Evolutionary conservation across 2,797 vertebrate species (phyloP), one percentile per base, ranked within the genome.

Genomic region (Gephyroberyx darwinii): DNA sequence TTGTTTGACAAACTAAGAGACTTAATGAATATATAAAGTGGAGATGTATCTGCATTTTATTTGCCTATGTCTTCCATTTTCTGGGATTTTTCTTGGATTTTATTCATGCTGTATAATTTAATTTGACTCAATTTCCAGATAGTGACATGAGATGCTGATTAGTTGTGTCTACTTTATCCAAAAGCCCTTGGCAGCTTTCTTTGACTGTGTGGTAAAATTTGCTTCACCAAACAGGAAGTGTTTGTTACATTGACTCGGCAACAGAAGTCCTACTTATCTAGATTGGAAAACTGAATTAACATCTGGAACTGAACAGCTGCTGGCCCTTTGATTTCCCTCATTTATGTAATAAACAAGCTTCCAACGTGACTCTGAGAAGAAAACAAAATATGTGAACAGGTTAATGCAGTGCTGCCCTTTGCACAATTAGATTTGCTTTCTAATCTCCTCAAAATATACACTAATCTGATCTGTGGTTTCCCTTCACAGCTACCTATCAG

Each of bases 291-390:
- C n/a, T 53, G 35, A 68, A 80, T 57, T 60, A 78, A 68, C 82
- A 82, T 60, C 78, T 75, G 73, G 61, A 75, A 52, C 22, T 54
- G 50, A 72, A 55, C 79, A 77, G 74, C 74, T 72, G 65, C 56
- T 69, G 37, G 6, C 53, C 33, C 54, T 63, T 69, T 66, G 63
- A 74, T 26, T 47, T 31, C 10, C 48, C 50, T 64, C 10, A 19
- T 54, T 81, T 73, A 55, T 74, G 30, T 72, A 71, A 81, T 66
- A 52, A 50, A 45, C 19, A 59, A 39, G 16, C 72, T 74, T 35
- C 22, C 43, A 59, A 35, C 39, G 22, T 61, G 51, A 67, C 0
- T 5, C 39, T 22, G 10, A 66, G 10, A 69, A 62, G 63, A 26
- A 39, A 51, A 65, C 62, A 75, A 65, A 58, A 62, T 62, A 26